Conservation (phyloP, 2,888 invertebrate genomes). For the Dinocampus coccinellae region DNA sequence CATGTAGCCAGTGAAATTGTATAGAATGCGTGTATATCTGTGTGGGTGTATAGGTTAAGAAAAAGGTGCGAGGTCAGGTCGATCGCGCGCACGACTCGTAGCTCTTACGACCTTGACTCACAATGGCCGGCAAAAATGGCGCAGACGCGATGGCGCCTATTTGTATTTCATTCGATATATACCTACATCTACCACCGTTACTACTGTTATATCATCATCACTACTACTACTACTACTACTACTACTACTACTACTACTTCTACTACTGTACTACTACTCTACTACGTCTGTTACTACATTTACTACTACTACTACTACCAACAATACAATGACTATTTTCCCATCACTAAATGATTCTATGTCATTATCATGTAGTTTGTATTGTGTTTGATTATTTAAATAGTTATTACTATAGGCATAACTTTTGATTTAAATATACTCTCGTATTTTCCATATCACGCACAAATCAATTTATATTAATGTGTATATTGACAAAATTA, state of each 20-base stretch:
- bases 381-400: not conserved
- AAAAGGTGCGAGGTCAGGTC: conserved; percentile 59
- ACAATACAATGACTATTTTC: no score
- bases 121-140: conserved; percentile 29
- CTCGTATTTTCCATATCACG: no score
- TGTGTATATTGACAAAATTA: no score
- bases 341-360: no score
- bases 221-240: not conserved
- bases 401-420: no score
- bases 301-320: not conserved
- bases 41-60: conserved; percentile 18
- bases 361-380: no score
- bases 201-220: not conserved
- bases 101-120: conserved; percentile 37
- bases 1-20: conserved; percentile 3
- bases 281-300: no score
- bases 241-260: not conserved
- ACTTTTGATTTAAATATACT: no score
- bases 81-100: conserved; percentile 48
- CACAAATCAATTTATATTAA: no score
- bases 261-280: no score
- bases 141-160: conserved; percentile 25
- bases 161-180: not conserved
- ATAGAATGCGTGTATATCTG: conserved; percentile 25
- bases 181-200: not conserved